phyloP scores from a whole-genome alignment of 2,113 vertebrate genomes.

The Marmota monax region DNA sequence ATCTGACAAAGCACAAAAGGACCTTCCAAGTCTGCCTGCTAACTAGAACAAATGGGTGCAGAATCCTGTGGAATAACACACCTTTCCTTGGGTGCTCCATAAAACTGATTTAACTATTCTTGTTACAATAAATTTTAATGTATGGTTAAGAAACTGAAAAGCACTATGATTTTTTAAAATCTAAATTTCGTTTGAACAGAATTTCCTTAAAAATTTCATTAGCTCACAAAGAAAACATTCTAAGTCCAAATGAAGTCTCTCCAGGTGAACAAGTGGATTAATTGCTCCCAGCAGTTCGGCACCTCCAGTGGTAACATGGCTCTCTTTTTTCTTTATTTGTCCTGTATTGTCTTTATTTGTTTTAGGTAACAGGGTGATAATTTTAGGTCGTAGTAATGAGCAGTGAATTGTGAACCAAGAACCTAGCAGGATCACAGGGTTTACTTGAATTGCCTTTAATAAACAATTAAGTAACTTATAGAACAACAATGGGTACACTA shows the following conservation, averaged over 20 bases:
- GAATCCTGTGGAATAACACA: not conserved
- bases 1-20: not conserved
- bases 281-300: not conserved
- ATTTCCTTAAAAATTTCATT: slow-evolving; percentile 14
- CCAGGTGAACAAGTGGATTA: not conserved
- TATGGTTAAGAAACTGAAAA: slow-evolving; percentile 18
- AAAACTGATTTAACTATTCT: not conserved
- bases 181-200: slow-evolving; percentile 53
- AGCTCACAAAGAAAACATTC: slow-evolving; percentile 45
- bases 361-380: not conserved
- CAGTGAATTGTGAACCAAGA: too few species aligned
- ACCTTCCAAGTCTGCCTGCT: not conserved
- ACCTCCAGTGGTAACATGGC: too few species aligned
- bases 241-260: not conserved
- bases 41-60: not conserved
- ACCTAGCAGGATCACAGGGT: too few species aligned
- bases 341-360: not conserved
- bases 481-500: too few species aligned
- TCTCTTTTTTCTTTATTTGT: not conserved
- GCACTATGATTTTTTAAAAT: not conserved
- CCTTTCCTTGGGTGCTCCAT: not conserved
- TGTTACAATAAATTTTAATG: not conserved
- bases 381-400: too few species aligned
- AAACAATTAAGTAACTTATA: too few species aligned
- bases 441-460: too few species aligned